These are phyloP conservation scores for Syngnathus typhle DNA, from an alignment of 2,113 vertebrate genomes.

Conservation along the genomic window DNA sequence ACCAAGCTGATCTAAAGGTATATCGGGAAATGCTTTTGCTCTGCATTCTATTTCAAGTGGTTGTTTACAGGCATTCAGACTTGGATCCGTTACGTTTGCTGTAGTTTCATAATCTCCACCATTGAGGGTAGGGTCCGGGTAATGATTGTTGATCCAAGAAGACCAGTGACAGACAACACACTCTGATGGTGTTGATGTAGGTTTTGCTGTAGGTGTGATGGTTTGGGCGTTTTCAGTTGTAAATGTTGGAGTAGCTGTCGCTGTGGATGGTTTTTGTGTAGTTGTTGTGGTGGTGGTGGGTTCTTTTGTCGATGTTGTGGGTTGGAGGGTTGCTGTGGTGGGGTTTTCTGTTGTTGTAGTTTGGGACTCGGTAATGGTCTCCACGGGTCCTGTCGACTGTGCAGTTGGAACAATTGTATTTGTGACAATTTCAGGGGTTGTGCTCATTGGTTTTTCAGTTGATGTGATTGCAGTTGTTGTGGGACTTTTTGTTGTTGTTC, in stretches of 20 bases:
- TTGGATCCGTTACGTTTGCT: conserved; percentile 8
- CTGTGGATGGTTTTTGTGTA: not conserved
- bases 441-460: conserved; percentile 1
- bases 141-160: conserved; percentile 14
- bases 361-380: not conserved
- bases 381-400: not conserved
- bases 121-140: fast-evolving
- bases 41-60: conserved; percentile 40
- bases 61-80: conserved; percentile 13
- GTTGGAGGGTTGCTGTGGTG: not conserved
- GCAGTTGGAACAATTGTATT: not conserved
- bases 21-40: fast-evolving
- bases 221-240: not conserved
- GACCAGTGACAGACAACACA: conserved; percentile 33
- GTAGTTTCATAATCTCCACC: conserved; percentile 33
- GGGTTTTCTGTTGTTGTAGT: not conserved
- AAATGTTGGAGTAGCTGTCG: not conserved
- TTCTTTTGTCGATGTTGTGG: not conserved
- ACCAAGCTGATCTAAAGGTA: not conserved
- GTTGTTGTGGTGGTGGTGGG: not conserved
- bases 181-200: not conserved
- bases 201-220: not conserved
- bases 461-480: not conserved
- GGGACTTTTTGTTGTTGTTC: not conserved
- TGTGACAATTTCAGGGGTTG: not conserved